Evolutionary conservation across 2,797 vertebrate species (phyloP).

Genomic region (Pteronotus mesoamericanus): DNA sequence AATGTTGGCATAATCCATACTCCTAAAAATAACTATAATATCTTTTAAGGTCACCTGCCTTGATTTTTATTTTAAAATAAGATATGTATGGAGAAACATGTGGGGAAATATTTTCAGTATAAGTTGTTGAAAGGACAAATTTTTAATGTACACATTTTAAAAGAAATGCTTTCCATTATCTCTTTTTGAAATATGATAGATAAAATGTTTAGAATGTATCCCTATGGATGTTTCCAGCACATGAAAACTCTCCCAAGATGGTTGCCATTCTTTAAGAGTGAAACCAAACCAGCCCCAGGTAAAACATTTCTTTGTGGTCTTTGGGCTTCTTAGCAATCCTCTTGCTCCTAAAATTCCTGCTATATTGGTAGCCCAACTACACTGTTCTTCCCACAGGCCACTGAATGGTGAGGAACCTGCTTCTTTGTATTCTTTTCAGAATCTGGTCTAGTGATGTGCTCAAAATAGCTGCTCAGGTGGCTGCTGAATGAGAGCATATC

Average conservation of each 20-base stretch:
- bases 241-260: not conserved
- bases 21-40: not conserved
- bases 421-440: not conserved
- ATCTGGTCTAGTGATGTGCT: not conserved
- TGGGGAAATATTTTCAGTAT: not conserved
- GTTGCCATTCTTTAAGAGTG: not conserved
- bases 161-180: not conserved
- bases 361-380: not conserved
- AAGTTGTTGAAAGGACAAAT: slow-evolving; percentile 31
- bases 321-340: not conserved
- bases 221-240: not conserved
- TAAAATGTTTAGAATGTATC: slow-evolving; percentile 24
- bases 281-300: not conserved
- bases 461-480: not conserved
- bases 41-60: not conserved
- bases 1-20: not conserved
- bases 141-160: slow-evolving; percentile 35
- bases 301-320: not conserved
- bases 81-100: not conserved
- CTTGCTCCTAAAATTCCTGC: not conserved
- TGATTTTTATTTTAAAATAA: slow-evolving; percentile 24
- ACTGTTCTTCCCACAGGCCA: not conserved
- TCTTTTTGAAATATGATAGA: not conserved
- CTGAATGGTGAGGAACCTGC: not conserved
- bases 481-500: not conserved